Percentiles rank a stretch among this genome's conserved stretches.
Conservation (phyloP, 2,888 invertebrate species). For the Tyria jacobaeae region DNA sequence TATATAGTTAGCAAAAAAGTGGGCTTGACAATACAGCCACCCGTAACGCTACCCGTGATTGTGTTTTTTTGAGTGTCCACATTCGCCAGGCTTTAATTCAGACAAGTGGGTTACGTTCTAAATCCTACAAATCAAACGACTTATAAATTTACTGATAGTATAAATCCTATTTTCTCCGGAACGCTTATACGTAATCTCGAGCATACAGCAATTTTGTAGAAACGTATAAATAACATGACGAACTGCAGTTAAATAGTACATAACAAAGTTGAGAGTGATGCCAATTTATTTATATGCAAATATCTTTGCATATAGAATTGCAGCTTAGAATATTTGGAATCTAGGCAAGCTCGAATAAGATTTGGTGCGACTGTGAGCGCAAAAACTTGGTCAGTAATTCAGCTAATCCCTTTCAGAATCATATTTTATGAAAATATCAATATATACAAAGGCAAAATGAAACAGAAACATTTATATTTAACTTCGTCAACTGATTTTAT, state of each 20-base stretch:
- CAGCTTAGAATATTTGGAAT: constrained; percentile 31
- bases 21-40: no score
- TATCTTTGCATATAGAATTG: constrained; percentile 21
- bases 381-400: no score
- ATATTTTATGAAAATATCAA: no score
- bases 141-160: not conserved
- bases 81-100: not conserved
- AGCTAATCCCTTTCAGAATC: no score
- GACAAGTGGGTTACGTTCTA: not conserved
- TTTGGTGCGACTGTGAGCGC: constrained; percentile 19
- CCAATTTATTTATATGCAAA: constrained; percentile 43
- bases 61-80: no score
- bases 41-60: no score
- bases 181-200: constrained; percentile 13
- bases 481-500: no score
- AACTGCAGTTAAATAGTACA: constrained; percentile 47
- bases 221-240: constrained; percentile 36
- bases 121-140: not conserved
- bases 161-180: constrained; percentile 2
- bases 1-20: no score
- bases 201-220: constrained; percentile 18
- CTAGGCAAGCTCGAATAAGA: constrained; percentile 34
- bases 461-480: no score
- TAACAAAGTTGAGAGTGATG: constrained; percentile 40
- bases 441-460: no score